These are phyloP conservation scores for Pelosia muscerda DNA, from an alignment of 2,888 invertebrate species.

Conservation along the genomic window DNA sequence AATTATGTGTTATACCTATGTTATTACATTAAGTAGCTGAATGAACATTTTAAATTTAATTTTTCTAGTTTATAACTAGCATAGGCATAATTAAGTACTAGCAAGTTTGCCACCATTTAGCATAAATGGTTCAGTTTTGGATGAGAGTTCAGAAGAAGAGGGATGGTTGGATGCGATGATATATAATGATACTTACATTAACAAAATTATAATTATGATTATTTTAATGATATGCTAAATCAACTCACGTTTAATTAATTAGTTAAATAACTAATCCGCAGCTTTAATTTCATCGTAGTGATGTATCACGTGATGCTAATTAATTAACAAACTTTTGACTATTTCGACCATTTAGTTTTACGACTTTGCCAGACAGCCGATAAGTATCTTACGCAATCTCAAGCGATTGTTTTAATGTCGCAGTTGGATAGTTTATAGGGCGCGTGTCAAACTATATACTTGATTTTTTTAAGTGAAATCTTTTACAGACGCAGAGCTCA, in stretches of 20 bases:
- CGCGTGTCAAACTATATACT: neutral
- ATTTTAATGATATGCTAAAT: neutral
- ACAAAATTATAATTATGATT: no score
- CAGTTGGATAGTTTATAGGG: neutral
- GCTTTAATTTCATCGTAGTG: neutral
- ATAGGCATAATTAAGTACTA: neutral
- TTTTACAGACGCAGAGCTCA: no score
- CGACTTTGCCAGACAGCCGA: neutral
- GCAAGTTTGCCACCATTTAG: no score
- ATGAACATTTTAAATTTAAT: neutral
- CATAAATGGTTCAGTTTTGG: no score
- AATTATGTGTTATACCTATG: neutral
- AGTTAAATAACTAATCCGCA: neutral
- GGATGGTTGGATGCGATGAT: no score
- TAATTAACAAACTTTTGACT: slow-evolving; percentile 4
- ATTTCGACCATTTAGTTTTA: neutral
- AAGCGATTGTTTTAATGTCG: neutral
- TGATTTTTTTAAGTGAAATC: no score
- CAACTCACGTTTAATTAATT: neutral
- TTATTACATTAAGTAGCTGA: neutral
- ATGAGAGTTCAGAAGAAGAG: no score
- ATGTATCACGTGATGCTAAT: neutral
- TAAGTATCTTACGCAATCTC: slow-evolving; percentile 1
- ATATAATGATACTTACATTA: no score
- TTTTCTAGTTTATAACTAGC: neutral